Percentiles rank a stretch among this genome's conserved stretches.
These are phyloP conservation scores for Perodicticus potto DNA, from an alignment of 2,797 vertebrate genomes.

Conservation along the genomic window DNA sequence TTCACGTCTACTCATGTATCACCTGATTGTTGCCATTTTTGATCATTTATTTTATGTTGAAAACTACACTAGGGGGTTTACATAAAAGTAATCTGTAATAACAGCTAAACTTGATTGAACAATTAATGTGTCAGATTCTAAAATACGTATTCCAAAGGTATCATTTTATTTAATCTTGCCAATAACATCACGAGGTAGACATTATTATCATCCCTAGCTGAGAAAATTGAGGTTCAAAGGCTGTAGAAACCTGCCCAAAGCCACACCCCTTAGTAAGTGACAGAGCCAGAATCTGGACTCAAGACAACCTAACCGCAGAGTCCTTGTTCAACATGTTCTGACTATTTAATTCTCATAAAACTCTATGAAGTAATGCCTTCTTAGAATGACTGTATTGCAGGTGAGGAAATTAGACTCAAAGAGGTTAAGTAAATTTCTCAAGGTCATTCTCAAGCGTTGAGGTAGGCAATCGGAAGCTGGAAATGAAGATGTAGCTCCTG, in stretches of 20 bases:
- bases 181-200: not conserved
- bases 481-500: not conserved
- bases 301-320: not conserved
- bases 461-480: not conserved
- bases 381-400: not conserved
- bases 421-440: not conserved
- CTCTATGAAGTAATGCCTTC: not conserved
- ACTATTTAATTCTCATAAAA: slow-evolving; percentile 25
- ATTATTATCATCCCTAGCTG: not conserved
- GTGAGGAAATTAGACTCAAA: not conserved
- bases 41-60: not conserved
- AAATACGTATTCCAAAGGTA: not conserved
- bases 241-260: not conserved
- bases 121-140: not conserved
- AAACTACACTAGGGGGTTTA: not conserved
- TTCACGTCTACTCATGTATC: not conserved
- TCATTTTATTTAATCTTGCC: not conserved
- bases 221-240: not conserved
- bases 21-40: not conserved
- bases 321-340: not conserved
- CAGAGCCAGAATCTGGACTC: not conserved
- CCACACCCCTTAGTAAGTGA: not conserved
- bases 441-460: not conserved
- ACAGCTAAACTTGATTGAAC: not conserved
- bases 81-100: not conserved